Percentiles rank a stretch among this genome's conserved stretches.
Conservation (phyloP, 1,140 invertebrate species). For the Eupeodes corollae region DNA sequence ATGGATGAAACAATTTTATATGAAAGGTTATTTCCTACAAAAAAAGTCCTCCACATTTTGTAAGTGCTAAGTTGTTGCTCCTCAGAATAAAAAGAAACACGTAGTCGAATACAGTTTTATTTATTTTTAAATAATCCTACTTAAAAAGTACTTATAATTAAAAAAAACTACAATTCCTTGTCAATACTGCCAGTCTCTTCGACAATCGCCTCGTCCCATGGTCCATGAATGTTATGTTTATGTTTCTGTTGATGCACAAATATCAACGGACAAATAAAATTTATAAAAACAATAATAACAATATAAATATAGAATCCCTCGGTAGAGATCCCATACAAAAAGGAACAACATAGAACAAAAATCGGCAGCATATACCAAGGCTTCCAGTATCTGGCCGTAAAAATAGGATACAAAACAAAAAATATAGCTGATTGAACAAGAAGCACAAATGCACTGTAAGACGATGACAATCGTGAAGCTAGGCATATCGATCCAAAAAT, state of each 20-base stretch:
- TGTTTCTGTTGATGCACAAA: conserved; percentile 71
- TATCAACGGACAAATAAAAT: conserved; percentile 63
- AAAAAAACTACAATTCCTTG: no score
- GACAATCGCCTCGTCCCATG: conserved; percentile 86
- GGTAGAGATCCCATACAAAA: conserved; percentile 46
- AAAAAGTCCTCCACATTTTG: no score
- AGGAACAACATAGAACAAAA: conserved; percentile 18
- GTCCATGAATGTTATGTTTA: conserved; percentile 91
- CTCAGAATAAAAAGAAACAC: no score
- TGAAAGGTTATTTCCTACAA: no score
- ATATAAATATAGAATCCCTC: conserved; percentile 50
- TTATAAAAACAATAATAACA: conserved; percentile 50
- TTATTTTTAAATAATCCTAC: no score
- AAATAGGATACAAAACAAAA: conserved; percentile 79
- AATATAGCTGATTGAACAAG: conserved; percentile 73
- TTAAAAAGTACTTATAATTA: no score
- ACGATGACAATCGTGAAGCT: conserved; percentile 74
- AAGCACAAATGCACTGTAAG: conserved; percentile 78
- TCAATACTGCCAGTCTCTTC: conserved; percentile 34
- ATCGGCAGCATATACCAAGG: conserved; percentile 25
- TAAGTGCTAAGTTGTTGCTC: no score
- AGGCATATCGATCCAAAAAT: conserved; percentile 90
- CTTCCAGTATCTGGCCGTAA: conserved; percentile 51
- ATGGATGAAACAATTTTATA: no score
- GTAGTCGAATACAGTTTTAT: no score